These are phyloP conservation scores for Zygaena filipendulae DNA, from an alignment of 2,888 invertebrate species.

Conservation along the genomic window DNA sequence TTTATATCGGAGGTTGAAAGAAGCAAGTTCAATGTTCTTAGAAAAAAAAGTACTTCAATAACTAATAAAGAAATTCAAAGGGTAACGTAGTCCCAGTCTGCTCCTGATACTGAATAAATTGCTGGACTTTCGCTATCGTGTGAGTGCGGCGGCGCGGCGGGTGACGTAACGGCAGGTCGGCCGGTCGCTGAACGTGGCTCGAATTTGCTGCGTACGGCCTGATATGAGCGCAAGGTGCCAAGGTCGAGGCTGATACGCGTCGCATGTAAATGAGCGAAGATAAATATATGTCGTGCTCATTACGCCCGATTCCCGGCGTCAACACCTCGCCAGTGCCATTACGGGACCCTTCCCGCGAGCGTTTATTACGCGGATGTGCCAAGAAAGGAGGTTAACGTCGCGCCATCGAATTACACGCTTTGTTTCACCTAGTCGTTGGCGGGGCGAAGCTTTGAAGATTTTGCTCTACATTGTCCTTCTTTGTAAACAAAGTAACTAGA, in stretches of 20 bases:
- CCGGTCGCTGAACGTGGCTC: conserved; percentile 19
- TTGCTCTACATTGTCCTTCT: too few species aligned
- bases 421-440: conserved; percentile 48
- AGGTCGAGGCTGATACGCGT: conserved; percentile 55
- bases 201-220: conserved; percentile 36
- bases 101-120: too few species aligned
- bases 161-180: conserved; percentile 28
- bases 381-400: conserved; percentile 59
- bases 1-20: too few species aligned
- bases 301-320: conserved; percentile 44
- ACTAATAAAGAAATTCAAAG: too few species aligned
- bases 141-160: conserved; percentile 15
- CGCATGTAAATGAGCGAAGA: conserved; percentile 60
- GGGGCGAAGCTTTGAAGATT: too few species aligned
- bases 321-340: conserved; percentile 40
- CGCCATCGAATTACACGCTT: conserved; percentile 51
- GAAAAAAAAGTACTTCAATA: too few species aligned
- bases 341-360: conserved; percentile 41
- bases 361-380: conserved; percentile 56
- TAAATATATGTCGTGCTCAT: conserved; percentile 61
- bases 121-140: conserved; percentile 29
- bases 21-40: too few species aligned
- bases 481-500: too few species aligned
- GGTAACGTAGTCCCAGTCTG: too few species aligned
- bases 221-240: conserved; percentile 42